Conservation (phyloP, 1,140 invertebrate genomes). For the Archivesica marissinica region DNA sequence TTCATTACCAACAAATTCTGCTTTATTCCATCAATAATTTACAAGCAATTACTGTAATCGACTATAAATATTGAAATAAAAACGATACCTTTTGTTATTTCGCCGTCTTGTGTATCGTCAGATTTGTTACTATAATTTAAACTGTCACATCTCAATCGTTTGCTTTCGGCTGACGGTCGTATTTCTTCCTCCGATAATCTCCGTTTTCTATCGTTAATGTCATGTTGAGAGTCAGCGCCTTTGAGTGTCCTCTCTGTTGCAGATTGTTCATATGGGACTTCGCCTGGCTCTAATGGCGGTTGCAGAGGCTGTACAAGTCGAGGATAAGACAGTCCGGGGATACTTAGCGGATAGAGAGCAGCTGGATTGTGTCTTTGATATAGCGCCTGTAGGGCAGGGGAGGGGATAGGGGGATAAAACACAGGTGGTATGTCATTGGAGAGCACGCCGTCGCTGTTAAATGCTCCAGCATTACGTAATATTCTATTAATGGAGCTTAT, state of each 20-base stretch:
- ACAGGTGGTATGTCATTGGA: slow-evolving; percentile 41
- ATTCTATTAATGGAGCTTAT: slow-evolving; percentile 99
- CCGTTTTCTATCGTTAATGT: not conserved
- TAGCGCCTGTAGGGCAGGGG: slow-evolving; percentile 33
- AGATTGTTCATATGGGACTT: not conserved
- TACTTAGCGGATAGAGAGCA: slow-evolving; percentile 58
- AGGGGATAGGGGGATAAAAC: slow-evolving; percentile 39
- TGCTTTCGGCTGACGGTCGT: slow-evolving; percentile 41
- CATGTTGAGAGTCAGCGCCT: not conserved
- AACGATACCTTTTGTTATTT: slow-evolving; percentile 59
- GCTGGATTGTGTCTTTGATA: slow-evolving; percentile 41
- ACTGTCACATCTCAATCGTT: slow-evolving; percentile 53
- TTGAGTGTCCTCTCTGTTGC: not conserved
- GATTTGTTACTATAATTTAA: slow-evolving; percentile 26
- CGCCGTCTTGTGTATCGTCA: slow-evolving; percentile 38
- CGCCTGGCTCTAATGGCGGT: slow-evolving; percentile 31
- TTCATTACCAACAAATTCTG: slow-evolving; percentile 41
- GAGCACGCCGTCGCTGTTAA: slow-evolving; percentile 57
- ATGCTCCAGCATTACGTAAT: slow-evolving; percentile 88
- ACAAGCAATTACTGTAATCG: slow-evolving; percentile 61
- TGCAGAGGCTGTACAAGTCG: slow-evolving; percentile 69
- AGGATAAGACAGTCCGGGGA: slow-evolving; percentile 73
- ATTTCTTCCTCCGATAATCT: slow-evolving; percentile 28
- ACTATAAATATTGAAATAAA: slow-evolving; percentile 54
- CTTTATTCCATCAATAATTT: slow-evolving; percentile 59